Conservation (phyloP, 2,113 vertebrate species). For the Erythrolamprus reginae region DNA sequence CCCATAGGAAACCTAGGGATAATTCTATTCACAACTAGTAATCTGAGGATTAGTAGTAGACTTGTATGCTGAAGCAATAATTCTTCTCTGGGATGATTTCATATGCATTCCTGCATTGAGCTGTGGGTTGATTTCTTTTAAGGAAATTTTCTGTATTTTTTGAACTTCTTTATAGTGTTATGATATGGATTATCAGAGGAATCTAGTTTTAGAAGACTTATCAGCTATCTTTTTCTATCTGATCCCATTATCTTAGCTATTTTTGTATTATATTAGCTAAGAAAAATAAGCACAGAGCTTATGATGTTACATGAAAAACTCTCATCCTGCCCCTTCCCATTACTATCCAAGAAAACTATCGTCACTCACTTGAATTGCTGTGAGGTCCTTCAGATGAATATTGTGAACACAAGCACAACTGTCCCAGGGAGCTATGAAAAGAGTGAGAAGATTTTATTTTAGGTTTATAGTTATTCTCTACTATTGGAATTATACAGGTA, state of each 20-base stretch:
- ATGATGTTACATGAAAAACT: no score
- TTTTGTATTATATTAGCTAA: neutral
- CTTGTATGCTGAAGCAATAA: neutral
- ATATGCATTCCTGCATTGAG: neutral
- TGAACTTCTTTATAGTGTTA: neutral
- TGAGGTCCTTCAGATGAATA: constrained; percentile 29
- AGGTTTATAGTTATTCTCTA: neutral
- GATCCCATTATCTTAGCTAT: neutral
- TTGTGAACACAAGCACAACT: neutral
- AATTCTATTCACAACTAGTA: neutral
- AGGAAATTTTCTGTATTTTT: no score
- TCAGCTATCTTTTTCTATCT: neutral
- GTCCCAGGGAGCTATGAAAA: constrained; percentile 42
- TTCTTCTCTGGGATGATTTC: neutral
- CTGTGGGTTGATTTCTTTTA: neutral
- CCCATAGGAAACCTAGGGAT: neutral
- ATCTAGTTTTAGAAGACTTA: neutral
- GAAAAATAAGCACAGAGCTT: neutral
- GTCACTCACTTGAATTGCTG: constrained; percentile 50
- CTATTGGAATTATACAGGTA: neutral
- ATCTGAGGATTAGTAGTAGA: neutral
- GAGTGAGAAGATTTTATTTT: constrained; percentile 9
- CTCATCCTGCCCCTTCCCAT: neutral
- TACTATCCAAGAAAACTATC: no score
- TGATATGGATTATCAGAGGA: neutral